These are phyloP conservation scores for Thalassarche chlororhynchos DNA, from an alignment of 2,113 vertebrate species.

Conservation along the genomic window DNA sequence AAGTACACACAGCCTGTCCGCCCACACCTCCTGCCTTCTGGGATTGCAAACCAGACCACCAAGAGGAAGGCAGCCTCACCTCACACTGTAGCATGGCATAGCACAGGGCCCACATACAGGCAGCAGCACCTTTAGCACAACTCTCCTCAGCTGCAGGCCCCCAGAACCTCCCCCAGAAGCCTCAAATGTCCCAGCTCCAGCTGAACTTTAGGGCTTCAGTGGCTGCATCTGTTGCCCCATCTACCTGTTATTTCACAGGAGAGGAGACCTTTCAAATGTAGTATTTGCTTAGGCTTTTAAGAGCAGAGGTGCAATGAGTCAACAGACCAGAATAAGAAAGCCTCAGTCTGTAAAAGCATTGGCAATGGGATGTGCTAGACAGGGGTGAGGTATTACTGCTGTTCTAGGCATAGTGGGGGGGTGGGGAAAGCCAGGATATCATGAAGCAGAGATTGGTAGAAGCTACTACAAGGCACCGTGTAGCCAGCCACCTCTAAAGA, in stretches of 20 bases:
- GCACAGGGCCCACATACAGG: accelerated
- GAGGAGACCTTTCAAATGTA: not conserved
- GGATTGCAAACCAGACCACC: accelerated
- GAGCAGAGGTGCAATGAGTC: not conserved
- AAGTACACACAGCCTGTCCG: not conserved
- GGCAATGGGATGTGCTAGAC: not conserved
- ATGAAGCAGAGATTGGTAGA: not conserved
- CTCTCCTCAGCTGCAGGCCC: not conserved
- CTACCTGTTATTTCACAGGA: not conserved
- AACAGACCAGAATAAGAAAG: not conserved
- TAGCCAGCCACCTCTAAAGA: not conserved
- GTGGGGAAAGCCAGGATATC: not conserved
- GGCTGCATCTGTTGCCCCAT: not conserved
- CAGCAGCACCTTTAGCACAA: not conserved
- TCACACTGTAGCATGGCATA: accelerated
- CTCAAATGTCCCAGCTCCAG: not conserved
- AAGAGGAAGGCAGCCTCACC: accelerated
- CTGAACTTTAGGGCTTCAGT: not conserved
- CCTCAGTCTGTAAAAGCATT: not conserved
- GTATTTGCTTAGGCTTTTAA: not conserved
- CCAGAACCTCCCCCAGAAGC: not conserved
- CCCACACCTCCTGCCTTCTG: not conserved
- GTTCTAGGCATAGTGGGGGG: not conserved
- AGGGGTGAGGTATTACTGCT: not conserved
- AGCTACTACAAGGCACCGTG: not conserved